phyloP scores from a whole-genome alignment of 2,888 invertebrate genomes.

The Amphipoea oculea region DNA sequence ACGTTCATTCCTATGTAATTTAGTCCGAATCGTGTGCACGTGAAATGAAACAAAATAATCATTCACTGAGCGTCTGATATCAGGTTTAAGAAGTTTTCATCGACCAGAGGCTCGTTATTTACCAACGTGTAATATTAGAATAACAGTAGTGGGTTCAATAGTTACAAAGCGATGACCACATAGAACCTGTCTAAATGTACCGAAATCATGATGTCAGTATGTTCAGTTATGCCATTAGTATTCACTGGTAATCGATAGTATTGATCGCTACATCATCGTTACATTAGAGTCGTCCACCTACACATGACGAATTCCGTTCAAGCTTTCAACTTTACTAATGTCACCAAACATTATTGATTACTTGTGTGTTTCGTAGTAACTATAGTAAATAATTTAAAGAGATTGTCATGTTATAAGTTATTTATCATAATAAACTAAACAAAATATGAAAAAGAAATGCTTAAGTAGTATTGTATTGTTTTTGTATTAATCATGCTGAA shows the following conservation, averaged over 20 bases:
- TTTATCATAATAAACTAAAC: neutral
- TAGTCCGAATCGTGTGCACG: neutral
- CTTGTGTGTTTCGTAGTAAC: too few species aligned
- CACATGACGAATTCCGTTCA: conserved; percentile 15
- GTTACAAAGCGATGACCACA: conserved; percentile 37
- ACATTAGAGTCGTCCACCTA: conserved; percentile 46
- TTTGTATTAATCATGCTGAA: neutral
- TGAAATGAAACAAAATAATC: neutral
- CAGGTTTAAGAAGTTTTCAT: neutral
- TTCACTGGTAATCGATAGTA: conserved; percentile 55
- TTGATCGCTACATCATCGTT: conserved; percentile 48
- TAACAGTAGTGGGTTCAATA: conserved; percentile 20
- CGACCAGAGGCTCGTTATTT: neutral
- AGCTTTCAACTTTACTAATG: conserved; percentile 27
- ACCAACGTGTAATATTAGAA: neutral
- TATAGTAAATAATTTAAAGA: neutral
- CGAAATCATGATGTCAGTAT: conserved; percentile 58
- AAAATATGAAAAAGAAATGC: neutral
- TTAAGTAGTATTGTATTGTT: neutral
- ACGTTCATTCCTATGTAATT: neutral
- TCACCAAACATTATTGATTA: conserved; percentile 6
- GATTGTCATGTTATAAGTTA: neutral
- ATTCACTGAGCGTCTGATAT: neutral
- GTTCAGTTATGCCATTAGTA: conserved; percentile 58
- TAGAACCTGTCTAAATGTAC: conserved; percentile 51